Conservation (phyloP, 2,113 vertebrate species). For the Pontoporia blainvillei region DNA sequence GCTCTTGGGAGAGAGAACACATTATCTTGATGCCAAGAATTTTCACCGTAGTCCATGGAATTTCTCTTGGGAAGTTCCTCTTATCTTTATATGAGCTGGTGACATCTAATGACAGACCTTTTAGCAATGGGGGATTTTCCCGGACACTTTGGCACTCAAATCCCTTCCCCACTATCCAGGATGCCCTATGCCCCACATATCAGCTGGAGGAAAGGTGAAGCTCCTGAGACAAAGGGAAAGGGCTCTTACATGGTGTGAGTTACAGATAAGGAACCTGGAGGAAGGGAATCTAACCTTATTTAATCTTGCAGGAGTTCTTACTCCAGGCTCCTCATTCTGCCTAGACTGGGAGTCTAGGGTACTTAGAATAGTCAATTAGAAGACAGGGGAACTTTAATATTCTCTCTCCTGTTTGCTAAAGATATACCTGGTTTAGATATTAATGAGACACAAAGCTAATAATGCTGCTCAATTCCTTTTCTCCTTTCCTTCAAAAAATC, state of each 20-base stretch:
- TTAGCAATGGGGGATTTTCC: not conserved
- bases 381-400: conserved; percentile 1
- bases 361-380: conserved; percentile 5
- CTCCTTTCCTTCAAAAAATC: not conserved
- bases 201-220: not conserved
- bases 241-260: not conserved
- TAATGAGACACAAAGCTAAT: conserved; percentile 51
- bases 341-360: not conserved
- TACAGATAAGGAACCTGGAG: not conserved
- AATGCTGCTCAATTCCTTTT: conserved; percentile 43
- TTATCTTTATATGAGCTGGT: not conserved
- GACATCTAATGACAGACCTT: not conserved
- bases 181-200: not conserved
- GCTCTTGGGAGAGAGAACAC: not conserved
- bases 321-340: not conserved
- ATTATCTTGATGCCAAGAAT: not conserved
- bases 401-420: conserved; percentile 7
- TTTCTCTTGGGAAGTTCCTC: not conserved
- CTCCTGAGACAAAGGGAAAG: not conserved
- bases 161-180: not conserved
- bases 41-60: not conserved
- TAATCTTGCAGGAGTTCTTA: not conserved
- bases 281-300: not conserved
- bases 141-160: not conserved
- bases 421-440: conserved; percentile 32